Evolutionary conservation across 2,113 vertebrate genomes (phyloP).

Genomic region (Pseudopipra pipra): DNA sequence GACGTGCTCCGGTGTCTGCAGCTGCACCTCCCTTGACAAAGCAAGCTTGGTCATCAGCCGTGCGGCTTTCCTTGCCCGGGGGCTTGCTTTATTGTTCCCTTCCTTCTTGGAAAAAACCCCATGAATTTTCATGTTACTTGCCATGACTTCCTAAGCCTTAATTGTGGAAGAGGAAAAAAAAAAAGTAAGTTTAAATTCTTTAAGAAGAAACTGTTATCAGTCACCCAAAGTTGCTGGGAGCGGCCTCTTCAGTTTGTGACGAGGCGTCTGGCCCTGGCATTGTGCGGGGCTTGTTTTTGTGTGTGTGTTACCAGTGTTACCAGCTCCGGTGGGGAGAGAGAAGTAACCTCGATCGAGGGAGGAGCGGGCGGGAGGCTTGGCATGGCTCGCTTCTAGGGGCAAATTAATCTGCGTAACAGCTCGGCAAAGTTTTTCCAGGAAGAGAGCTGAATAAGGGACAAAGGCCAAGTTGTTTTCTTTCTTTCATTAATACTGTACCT

Average conservation of each 20-base stretch:
- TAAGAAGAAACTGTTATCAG: not conserved
- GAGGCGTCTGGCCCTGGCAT: not conserved
- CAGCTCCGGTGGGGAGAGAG: not conserved
- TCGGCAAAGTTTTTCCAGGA: not conserved
- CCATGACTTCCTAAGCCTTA: not conserved
- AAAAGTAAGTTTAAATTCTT: not conserved
- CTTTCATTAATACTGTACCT: not conserved
- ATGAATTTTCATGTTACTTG: not conserved
- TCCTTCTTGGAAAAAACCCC: rapidly evolving
- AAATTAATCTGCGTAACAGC: not conserved
- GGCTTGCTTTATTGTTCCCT: not conserved
- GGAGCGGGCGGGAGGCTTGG: not conserved
- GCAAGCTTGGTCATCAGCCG: not conserved
- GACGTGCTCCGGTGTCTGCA: not conserved
- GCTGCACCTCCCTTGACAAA: not conserved
- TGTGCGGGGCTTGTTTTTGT: not conserved
- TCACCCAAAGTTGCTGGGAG: not conserved
- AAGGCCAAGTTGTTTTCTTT: not conserved
- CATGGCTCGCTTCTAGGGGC: not conserved
- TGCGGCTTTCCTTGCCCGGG: not conserved
- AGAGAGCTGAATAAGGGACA: not conserved
- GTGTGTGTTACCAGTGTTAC: not conserved
- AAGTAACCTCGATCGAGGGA: not conserved
- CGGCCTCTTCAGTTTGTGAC: not conserved
- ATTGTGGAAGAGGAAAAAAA: not conserved